Conservation (phyloP, 2,888 invertebrate genomes). For the Eupithecia pulchellata region DNA sequence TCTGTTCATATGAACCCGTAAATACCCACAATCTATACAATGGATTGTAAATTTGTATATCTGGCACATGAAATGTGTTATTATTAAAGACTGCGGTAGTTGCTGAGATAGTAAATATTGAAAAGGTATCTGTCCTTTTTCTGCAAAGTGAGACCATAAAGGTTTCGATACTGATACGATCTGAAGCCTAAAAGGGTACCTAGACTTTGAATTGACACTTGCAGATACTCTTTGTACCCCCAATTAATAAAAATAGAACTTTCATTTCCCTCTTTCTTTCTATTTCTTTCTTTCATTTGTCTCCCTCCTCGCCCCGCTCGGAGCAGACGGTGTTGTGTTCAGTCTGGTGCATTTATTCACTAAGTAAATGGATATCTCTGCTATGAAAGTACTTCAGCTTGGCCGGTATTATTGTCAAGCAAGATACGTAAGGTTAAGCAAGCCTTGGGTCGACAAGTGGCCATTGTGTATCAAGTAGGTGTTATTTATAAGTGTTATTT, state of each 20-base stretch:
- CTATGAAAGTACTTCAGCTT: background rate
- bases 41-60: background rate
- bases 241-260: background rate
- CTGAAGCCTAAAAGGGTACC: too few species aligned
- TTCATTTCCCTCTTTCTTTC: too few species aligned
- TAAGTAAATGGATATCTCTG: background rate
- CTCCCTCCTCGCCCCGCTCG: background rate
- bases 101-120: too few species aligned
- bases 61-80: too few species aligned
- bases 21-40: too few species aligned
- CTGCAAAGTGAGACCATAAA: too few species aligned
- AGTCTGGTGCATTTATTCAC: constrained; percentile 20
- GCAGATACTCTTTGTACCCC: background rate
- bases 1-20: too few species aligned
- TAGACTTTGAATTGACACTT: background rate
- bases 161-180: too few species aligned
- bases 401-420: background rate
- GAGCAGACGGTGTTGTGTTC: constrained; percentile 13
- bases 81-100: too few species aligned
- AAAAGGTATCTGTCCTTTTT: too few species aligned
- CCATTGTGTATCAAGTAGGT: background rate
- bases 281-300: background rate
- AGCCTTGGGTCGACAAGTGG: background rate
- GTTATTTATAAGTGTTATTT: background rate
- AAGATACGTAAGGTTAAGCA: constrained; percentile 1